A percentile compares a stretch with the other conserved stretches of the same genome.
phyloP scores from a whole-genome alignment of 2,797 vertebrate genomes.

The Danio aesculapii region DNA sequence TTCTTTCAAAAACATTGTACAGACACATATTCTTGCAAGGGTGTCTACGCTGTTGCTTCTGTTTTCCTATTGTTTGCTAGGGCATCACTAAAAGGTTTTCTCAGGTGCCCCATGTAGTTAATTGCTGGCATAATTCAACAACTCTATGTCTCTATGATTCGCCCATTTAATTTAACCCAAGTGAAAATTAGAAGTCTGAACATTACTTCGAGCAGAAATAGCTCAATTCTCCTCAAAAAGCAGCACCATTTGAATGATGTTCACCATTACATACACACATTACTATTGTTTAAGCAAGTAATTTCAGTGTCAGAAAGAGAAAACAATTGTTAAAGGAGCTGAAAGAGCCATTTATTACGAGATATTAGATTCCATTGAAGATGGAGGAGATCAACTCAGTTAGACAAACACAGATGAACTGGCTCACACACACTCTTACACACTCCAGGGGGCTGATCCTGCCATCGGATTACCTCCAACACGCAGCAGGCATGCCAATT shows the following conservation, averaged over 20 bases:
- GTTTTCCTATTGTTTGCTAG: neutral
- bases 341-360: constrained; percentile 47
- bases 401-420: constrained; percentile 58
- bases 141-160: neutral
- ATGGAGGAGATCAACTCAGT: constrained; percentile 51
- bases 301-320: neutral
- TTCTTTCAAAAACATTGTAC: neutral
- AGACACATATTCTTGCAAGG: neutral
- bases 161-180: neutral
- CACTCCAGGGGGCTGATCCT: constrained; percentile 52
- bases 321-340: neutral
- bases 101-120: neutral
- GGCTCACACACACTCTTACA: constrained; percentile 45
- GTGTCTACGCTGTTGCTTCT: neutral
- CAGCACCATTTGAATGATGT: neutral
- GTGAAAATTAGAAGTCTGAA: neutral
- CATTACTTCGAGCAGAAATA: neutral
- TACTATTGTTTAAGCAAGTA: neutral
- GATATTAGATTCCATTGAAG: constrained; percentile 53
- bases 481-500: constrained; percentile 46
- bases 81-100: too few species aligned
- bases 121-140: neutral
- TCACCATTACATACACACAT: neutral
- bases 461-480: constrained; percentile 59
- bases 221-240: neutral